Evolutionary conservation across 2,797 vertebrate species (phyloP).

Genomic region (Caiman crocodilus): DNA sequence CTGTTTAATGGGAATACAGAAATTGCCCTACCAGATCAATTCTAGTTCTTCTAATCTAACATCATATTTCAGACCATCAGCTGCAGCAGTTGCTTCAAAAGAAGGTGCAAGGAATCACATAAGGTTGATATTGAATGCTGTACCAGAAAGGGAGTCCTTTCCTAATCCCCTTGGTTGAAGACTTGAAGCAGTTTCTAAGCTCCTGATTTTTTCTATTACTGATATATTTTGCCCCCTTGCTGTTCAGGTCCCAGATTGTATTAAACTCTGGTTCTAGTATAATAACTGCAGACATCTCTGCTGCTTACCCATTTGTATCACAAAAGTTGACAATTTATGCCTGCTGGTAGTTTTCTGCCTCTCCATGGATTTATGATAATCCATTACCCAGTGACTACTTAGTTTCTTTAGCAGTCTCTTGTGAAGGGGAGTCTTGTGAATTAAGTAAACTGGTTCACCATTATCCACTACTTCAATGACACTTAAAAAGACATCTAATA

Average conservation of each 20-base stretch:
- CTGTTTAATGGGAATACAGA: neutral
- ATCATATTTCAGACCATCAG: neutral
- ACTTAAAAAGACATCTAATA: neutral
- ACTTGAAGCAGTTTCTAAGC: neutral
- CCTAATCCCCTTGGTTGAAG: neutral
- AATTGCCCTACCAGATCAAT: neutral
- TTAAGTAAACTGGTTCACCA: neutral
- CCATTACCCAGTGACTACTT: neutral
- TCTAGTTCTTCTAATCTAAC: neutral
- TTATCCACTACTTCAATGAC: neutral
- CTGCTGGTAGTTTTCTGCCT: neutral
- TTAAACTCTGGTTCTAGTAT: neutral
- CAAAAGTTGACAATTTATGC: neutral
- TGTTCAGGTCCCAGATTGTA: neutral
- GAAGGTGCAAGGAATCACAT: neutral
- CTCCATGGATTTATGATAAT: neutral
- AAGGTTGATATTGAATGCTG: neutral
- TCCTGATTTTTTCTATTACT: neutral
- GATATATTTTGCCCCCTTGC: neutral
- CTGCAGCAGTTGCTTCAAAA: neutral
- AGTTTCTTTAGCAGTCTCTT: neutral
- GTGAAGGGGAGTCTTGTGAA: neutral
- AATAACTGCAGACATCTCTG: neutral
- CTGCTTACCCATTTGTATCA: neutral
- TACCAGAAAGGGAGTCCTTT: neutral